Percentiles rank a stretch among this genome's conserved stretches.
phyloP scores from a whole-genome alignment of 2,113 vertebrate genomes.

The Petromus typicus region DNA sequence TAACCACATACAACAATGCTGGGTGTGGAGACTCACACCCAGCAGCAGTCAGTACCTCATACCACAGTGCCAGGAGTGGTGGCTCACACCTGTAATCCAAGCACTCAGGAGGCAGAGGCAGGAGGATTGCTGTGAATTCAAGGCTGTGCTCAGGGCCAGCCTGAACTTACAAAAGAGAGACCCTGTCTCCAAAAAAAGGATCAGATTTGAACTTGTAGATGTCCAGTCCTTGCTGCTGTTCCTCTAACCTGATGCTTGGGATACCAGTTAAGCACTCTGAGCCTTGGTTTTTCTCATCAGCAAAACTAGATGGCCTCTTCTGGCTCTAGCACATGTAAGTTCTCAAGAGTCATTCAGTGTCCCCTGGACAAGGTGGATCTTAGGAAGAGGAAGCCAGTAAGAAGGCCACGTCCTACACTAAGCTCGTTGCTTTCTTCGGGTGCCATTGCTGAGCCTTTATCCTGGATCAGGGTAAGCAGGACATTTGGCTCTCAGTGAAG shows the following conservation, averaged over 20 bases:
- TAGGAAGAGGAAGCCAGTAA: background rate
- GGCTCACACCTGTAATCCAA: too few relatives aligned
- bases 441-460: background rate
- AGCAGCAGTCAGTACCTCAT: too few relatives aligned
- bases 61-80: too few relatives aligned
- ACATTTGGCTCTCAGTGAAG: background rate
- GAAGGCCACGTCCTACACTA: background rate
- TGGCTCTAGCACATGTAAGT: background rate
- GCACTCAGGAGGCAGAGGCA: too few relatives aligned
- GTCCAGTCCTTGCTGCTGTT: background rate
- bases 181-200: too few relatives aligned
- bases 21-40: too few relatives aligned
- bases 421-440: background rate
- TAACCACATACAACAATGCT: too few relatives aligned
- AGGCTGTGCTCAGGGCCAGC: too few relatives aligned
- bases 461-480: background rate
- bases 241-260: background rate
- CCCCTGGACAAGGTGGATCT: background rate
- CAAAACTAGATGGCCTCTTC: background rate
- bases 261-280: background rate
- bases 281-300: slow-evolving; percentile 23
- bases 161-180: too few relatives aligned
- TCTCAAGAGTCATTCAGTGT: background rate
- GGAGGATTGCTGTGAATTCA: too few relatives aligned
- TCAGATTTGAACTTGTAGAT: background rate